Evolutionary conservation across 2,797 vertebrate genomes (phyloP).

Genomic region (Pogoniulus pusillus): DNA sequence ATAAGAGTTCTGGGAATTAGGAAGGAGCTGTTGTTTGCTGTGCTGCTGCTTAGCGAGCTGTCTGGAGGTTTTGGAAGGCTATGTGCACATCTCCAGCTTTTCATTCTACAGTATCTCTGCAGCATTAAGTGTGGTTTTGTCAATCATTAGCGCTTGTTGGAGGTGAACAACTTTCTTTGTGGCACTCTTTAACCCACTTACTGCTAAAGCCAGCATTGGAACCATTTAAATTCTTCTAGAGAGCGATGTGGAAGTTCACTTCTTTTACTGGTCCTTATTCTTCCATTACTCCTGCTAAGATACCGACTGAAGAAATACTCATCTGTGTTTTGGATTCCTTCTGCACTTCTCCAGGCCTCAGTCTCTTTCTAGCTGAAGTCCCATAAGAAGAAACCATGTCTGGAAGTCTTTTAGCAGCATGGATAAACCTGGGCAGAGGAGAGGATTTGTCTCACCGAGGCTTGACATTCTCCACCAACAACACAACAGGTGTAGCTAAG

Average conservation of each 20-base stretch:
- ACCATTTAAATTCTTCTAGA: neutral
- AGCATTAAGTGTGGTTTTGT: neutral
- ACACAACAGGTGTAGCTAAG: neutral
- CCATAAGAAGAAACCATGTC: neutral
- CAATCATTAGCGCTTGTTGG: neutral
- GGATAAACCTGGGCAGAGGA: neutral
- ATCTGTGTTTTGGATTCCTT: neutral
- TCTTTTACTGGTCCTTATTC: neutral
- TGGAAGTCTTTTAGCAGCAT: neutral
- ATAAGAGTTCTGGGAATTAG: slow-evolving; percentile 2
- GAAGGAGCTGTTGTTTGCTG: slow-evolving; percentile 18
- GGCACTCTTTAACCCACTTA: neutral
- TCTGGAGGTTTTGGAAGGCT: slow-evolving; percentile 25
- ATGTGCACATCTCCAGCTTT: neutral
- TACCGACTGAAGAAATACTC: neutral
- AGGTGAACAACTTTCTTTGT: neutral
- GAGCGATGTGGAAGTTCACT: neutral
- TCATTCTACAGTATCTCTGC: neutral
- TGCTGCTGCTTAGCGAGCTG: slow-evolving; percentile 40
- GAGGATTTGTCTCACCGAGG: neutral
- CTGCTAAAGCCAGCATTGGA: neutral
- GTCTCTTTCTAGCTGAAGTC: neutral
- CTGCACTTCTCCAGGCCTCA: neutral
- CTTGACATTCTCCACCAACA: neutral
- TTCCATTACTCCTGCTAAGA: neutral